Conservation (phyloP, 2,113 vertebrate species). For the Martes martes region DNA sequence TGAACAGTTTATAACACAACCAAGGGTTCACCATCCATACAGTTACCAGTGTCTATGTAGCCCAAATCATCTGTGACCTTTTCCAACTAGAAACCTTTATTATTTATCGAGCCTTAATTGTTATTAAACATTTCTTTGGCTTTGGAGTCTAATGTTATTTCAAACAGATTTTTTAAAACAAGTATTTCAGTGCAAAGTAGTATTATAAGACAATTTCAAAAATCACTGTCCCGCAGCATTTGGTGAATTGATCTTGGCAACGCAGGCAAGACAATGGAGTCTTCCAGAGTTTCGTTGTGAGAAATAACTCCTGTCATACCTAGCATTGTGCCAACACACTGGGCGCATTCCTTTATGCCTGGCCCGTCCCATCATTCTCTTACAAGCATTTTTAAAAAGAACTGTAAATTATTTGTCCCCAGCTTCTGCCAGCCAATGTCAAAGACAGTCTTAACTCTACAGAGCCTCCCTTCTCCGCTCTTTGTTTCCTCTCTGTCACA, state of each 20-base stretch:
- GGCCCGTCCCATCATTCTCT: neutral
- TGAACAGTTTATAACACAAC: neutral
- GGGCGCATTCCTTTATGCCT: neutral
- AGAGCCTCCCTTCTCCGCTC: neutral
- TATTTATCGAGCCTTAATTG: neutral
- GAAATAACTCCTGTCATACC: neutral
- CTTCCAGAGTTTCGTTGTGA: neutral
- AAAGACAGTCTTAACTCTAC: neutral
- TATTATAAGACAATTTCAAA: neutral
- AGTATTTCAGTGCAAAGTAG: neutral
- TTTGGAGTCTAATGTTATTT: neutral
- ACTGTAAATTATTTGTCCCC: neutral
- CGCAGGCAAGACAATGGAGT: neutral
- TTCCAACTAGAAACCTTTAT: neutral
- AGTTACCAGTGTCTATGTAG: neutral
- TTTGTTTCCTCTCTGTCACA: neutral
- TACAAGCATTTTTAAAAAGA: neutral
- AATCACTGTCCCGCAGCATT: neutral
- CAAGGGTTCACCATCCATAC: neutral
- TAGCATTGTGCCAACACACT: neutral
- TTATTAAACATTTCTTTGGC: neutral
- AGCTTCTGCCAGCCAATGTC: neutral
- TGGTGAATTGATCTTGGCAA: neutral
- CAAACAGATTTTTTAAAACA: neutral
- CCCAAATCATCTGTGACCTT: neutral